phyloP scores from a whole-genome alignment of 2,113 vertebrate genomes.

The Taxidea taxus region DNA sequence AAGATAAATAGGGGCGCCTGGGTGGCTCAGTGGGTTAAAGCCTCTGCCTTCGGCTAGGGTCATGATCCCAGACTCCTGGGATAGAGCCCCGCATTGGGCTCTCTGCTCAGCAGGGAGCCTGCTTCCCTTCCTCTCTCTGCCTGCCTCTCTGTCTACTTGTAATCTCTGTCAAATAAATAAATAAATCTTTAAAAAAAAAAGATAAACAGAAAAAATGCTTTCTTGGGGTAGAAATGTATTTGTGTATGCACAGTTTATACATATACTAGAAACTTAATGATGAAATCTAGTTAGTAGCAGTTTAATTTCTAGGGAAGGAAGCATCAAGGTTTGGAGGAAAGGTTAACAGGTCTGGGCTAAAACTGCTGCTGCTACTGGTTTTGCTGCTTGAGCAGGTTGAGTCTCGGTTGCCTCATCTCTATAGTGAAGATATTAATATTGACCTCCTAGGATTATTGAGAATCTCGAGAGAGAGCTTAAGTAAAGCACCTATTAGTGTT shows the following conservation, averaged over 20 bases:
- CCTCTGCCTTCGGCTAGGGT: no score
- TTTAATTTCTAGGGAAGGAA: neutral
- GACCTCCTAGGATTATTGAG: neutral
- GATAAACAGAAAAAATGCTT: neutral
- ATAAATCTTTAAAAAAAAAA: neutral
- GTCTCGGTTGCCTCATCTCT: neutral
- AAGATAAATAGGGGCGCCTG: no score
- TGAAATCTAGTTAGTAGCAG: neutral
- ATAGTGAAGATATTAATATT: neutral
- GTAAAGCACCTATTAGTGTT: neutral
- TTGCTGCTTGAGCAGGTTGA: neutral
- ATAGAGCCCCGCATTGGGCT: no score
- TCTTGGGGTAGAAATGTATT: neutral
- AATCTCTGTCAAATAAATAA: no score
- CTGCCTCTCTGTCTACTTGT: no score
- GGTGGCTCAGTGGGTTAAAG: no score
- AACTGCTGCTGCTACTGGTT: neutral
- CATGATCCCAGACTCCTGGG: no score
- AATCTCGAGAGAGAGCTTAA: neutral
- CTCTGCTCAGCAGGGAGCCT: no score
- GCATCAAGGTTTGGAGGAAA: neutral
- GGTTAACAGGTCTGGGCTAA: neutral
- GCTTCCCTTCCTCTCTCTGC: no score
- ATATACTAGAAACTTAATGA: neutral
- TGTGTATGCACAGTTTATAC: neutral